Conservation (phyloP, 1,140 invertebrate species). For the Psilanteris sp. region DNA sequence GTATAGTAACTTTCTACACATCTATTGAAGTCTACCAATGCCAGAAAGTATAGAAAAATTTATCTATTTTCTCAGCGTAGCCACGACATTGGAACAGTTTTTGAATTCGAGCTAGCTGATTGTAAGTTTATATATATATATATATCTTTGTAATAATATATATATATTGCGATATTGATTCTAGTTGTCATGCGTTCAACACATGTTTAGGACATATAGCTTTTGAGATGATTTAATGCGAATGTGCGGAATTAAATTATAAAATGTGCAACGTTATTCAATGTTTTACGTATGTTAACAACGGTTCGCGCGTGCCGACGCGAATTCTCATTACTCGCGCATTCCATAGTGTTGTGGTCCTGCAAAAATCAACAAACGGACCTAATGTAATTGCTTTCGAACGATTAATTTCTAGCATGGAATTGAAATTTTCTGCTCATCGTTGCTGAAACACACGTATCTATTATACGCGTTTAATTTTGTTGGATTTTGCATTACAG, state of each 20-base stretch:
- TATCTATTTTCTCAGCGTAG: too few species aligned
- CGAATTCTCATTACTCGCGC: slow-evolving; percentile 61
- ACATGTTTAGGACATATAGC: slow-evolving; percentile 21
- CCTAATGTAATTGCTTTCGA: slow-evolving; percentile 76
- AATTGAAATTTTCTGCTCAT: slow-evolving; percentile 74
- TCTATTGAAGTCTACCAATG: too few species aligned
- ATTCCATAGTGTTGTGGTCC: slow-evolving; percentile 74
- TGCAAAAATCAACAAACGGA: slow-evolving; percentile 74
- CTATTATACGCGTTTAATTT: slow-evolving; percentile 49
- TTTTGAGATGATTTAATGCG: slow-evolving; percentile 37
- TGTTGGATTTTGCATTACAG: slow-evolving; percentile 41
- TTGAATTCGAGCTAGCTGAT: too few species aligned
- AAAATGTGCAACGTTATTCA: slow-evolving; percentile 55
- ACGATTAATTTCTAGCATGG: slow-evolving; percentile 77
- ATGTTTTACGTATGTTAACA: slow-evolving; percentile 52
- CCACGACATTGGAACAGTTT: too few species aligned
- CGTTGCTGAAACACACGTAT: slow-evolving; percentile 54
- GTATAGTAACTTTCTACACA: too few species aligned
- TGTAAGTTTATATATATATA: too few species aligned
- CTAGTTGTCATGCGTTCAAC: not conserved
- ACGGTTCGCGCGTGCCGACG: slow-evolving; percentile 51
- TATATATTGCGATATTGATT: slow-evolving; percentile 10
- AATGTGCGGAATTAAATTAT: slow-evolving; percentile 41
- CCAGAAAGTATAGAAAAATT: too few species aligned
- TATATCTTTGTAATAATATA: too few species aligned